Evolutionary conservation across 64 coral and sea anemone species (phyloP), one percentile per base, ranked within the genome.

Genomic region (Orbicella faveolata): DNA sequence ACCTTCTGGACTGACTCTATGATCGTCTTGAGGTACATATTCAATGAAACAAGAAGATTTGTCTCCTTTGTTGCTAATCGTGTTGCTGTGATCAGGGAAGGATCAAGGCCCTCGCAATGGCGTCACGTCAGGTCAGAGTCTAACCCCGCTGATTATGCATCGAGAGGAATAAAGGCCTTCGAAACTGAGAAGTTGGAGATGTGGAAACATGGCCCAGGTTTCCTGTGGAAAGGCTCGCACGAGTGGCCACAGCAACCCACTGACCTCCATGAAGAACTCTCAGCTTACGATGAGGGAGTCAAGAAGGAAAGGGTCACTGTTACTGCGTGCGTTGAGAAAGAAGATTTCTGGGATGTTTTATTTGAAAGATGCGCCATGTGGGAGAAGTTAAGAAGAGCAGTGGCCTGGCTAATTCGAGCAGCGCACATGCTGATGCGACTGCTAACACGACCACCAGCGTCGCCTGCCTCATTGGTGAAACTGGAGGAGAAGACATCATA

Each of bases 41-140:
- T n/a, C n/a, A n/a, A n/a, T n/a, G 85, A 90, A 25, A 52, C 34
- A 21, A 91, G 25, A 89, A n/a, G n/a, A n/a, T 96, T 89, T 75
- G 59, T 51, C 17, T 90, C 87, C 1, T 96, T 96, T 52, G 87
- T 92, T 0, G 79, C 90, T 12, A 96, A 96, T n/a, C 44, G 89
- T 63, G 90, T 96, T 69, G 94, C 90, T 66, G 34, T 86, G 10
- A 96, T 92, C 94, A n/a, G n/a, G n/a, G n/a, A n/a, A n/a, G n/a
- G n/a, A n/a, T n/a, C n/a, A n/a, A n/a, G n/a, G n/a, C n/a, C 86
- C 21, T 48, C 4, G 25, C 79, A 89, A 48, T 96, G 94, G 80
- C 70, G 64, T 41, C 52, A 52, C 52, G 52, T 52, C 9, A 52
- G 52, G 52, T 52, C 52, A 52, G 52, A 52, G 9, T 3, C 52